Base-by-base conservation (phyloP, 2,797 vertebrate species). In the Australoheros facetus region DNA sequence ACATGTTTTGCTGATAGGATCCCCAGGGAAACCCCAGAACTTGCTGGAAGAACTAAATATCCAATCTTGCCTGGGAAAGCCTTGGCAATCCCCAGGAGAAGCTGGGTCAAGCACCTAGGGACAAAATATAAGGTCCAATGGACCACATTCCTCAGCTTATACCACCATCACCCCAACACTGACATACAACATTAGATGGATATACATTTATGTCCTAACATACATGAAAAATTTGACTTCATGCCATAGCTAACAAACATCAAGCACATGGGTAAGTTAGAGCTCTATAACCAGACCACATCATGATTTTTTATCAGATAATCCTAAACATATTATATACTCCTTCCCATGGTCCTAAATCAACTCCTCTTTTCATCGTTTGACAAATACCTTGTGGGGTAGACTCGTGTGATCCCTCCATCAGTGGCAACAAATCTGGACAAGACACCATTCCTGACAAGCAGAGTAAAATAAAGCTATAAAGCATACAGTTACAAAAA, bases 341-440 rank as follows among this genome's bases (percentile, higher is more conserved):
- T 76, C 21, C 60, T 70, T 71, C 55, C 53, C 16, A 8, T 60
- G 78, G 54, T 71, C 17, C 32, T 77, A 77, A 83, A 84, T 75
- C 54, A 71, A 4, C 4, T 4, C 13, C 11, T n/a, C 56, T 23
- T 21, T 26, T 30, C 5, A 73, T 58, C 26, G 8, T 72, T 75
- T 78, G 30, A 78, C 42, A 88, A 93, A 91, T 97, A 99, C 98
- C 96, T 97, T 95, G 96, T 97, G 1, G 98, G 98, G 91, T 95
- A 99, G 71, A 99, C 96, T 89, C 98, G 95, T 62, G 98, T 99
- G 91, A 99, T 97, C 79, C 98, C 98, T 87, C 98, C 98, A 82
- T 99, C 98, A 5, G 98, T 99, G 88, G 96, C 96, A 85, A 99
- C 97, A 93, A 98, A 99, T 83, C 96, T 96, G 57, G 97, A 97